Percentiles rank a stretch among this genome's conserved stretches.
Conservation (phyloP, 2,797 vertebrate genomes). For the Melanotaenia nigrans region DNA sequence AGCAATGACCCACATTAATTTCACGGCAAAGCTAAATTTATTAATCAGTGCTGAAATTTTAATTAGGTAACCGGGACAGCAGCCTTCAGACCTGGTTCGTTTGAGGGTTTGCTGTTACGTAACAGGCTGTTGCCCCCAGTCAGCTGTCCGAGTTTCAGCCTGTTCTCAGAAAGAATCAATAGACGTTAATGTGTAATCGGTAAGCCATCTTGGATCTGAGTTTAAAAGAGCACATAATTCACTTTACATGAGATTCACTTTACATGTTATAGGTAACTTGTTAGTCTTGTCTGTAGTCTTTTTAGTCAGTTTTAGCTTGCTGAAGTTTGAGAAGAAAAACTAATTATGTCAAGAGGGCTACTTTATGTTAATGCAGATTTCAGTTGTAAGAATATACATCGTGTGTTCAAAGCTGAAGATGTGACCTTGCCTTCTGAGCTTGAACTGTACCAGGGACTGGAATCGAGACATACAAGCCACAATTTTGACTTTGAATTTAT, state of each 20-base stretch:
- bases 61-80: constrained; percentile 12
- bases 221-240: constrained; percentile 1
- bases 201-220: constrained; percentile 11
- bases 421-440: background rate
- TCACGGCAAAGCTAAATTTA: background rate
- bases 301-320: background rate
- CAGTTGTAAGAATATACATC: background rate
- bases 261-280: background rate
- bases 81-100: constrained; percentile 11
- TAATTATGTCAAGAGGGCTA: background rate
- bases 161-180: constrained; percentile 76
- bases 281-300: background rate
- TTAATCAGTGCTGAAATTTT: constrained; percentile 1
- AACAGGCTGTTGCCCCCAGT: constrained; percentile 58
- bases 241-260: constrained; percentile 22
- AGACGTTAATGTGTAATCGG: constrained; percentile 74
- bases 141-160: constrained; percentile 19
- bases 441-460: background rate
- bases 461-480: background rate
- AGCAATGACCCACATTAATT: constrained; percentile 1
- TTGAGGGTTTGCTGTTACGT: constrained; percentile 47
- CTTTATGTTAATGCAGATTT: background rate
- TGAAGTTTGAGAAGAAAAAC: background rate
- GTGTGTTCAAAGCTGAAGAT: background rate
- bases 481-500: background rate